Evolutionary conservation across 2,888 invertebrate species (phyloP).

Genomic region (Cylindroiulus punctatus): DNA sequence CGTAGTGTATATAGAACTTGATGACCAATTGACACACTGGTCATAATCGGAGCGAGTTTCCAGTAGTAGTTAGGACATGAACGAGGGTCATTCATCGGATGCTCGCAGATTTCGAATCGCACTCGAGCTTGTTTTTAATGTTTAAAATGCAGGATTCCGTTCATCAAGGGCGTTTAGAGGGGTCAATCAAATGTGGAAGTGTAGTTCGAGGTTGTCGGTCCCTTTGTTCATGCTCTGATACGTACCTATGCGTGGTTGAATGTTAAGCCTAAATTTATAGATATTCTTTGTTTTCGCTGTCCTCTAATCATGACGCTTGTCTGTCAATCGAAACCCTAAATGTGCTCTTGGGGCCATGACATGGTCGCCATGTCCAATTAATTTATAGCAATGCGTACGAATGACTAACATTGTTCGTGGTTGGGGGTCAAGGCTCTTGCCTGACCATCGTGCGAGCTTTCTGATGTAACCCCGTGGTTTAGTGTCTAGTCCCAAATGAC

Average conservation of each 20-base stretch:
- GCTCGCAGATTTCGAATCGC: neutral
- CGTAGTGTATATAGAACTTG: neutral
- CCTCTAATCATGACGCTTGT: neutral
- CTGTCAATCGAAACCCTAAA: neutral
- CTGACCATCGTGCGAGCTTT: no score
- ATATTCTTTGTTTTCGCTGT: neutral
- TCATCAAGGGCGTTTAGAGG: no score
- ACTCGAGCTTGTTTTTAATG: neutral
- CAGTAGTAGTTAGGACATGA: neutral
- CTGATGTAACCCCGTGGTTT: neutral
- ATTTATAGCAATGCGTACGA: no score
- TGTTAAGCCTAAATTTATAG: conserved; percentile 23
- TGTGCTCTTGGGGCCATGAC: no score
- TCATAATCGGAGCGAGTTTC: neutral
- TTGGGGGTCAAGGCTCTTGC: no score
- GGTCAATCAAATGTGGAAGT: neutral
- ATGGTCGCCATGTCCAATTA: no score
- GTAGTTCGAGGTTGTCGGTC: no score
- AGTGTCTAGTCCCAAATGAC: neutral
- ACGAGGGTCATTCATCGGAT: neutral
- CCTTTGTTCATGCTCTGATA: no score
- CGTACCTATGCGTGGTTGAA: neutral
- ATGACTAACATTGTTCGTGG: no score
- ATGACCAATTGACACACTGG: neutral
- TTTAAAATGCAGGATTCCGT: neutral